phyloP scores from a whole-genome alignment of 2,888 invertebrate species.

The Cylindroiulus punctatus region DNA sequence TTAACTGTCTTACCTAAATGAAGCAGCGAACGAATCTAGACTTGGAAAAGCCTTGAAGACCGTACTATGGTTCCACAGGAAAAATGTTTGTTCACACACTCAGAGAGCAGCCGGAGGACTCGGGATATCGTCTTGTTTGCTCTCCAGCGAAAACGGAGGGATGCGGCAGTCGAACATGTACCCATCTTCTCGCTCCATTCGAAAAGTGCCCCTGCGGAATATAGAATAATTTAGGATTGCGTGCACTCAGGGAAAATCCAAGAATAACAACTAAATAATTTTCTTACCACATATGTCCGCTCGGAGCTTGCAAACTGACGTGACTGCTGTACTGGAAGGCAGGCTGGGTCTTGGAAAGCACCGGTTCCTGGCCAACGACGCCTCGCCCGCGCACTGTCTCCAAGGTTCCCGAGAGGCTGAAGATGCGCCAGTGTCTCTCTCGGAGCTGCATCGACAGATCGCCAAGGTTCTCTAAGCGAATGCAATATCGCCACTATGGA shows the following conservation, averaged over 20 bases:
- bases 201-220: slow-evolving; percentile 85
- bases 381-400: slow-evolving; percentile 92
- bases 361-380: slow-evolving; percentile 98
- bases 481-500: slow-evolving; percentile 93
- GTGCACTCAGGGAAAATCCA: too few relatives aligned
- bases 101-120: slow-evolving; percentile 21
- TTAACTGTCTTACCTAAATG: neutral
- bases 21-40: neutral
- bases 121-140: slow-evolving; percentile 79
- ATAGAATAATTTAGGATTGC: neutral
- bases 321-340: slow-evolving; percentile 99
- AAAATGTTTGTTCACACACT: neutral
- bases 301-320: slow-evolving; percentile 94
- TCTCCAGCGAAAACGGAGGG: slow-evolving; percentile 96
- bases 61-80: neutral
- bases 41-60: neutral
- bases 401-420: slow-evolving; percentile 84
- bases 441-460: slow-evolving; percentile 88
- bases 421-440: slow-evolving; percentile 98
- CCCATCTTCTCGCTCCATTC: slow-evolving; percentile 97
- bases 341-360: slow-evolving; percentile 84
- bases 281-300: slow-evolving; percentile 95
- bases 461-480: slow-evolving; percentile 93
- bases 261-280: too few relatives aligned
- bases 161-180: slow-evolving; percentile 97